These are phyloP conservation scores for Marcusenius ussheri DNA, from an alignment of 2,113 vertebrate genomes.

Conservation along the genomic window DNA sequence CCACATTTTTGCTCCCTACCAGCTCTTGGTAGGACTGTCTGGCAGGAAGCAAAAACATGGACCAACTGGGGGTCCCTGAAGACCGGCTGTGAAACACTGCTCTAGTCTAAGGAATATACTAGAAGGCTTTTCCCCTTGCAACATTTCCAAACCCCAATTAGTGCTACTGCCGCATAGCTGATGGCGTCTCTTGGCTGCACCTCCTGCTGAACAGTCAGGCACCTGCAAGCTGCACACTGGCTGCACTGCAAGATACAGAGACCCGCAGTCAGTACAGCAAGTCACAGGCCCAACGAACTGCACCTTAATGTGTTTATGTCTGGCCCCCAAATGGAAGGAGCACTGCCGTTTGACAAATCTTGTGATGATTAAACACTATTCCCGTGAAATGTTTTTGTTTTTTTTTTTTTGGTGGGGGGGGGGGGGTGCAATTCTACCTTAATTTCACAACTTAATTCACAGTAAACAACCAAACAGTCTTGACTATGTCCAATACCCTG, in stretches of 20 bases:
- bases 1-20: not conserved
- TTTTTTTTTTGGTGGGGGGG: too few relatives aligned
- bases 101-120: not conserved
- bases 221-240: not conserved
- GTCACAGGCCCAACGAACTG: not conserved
- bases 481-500: not conserved
- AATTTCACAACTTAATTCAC: not conserved
- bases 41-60: not conserved
- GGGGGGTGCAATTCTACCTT: not conserved
- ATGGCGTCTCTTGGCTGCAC: not conserved
- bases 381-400: not conserved
- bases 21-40: not conserved
- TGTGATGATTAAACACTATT: too few relatives aligned
- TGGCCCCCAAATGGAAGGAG: not conserved
- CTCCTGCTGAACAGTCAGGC: not conserved
- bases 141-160: not conserved
- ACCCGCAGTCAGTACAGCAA: not conserved
- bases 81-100: not conserved
- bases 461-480: not conserved
- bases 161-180: not conserved
- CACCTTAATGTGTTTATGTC: not conserved
- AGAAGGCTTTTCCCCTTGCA: not conserved
- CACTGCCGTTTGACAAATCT: not conserved
- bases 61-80: not conserved
- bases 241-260: not conserved